phyloP scores from a whole-genome alignment of 2,113 vertebrate genomes.

The Cyanocitta stelleri region DNA sequence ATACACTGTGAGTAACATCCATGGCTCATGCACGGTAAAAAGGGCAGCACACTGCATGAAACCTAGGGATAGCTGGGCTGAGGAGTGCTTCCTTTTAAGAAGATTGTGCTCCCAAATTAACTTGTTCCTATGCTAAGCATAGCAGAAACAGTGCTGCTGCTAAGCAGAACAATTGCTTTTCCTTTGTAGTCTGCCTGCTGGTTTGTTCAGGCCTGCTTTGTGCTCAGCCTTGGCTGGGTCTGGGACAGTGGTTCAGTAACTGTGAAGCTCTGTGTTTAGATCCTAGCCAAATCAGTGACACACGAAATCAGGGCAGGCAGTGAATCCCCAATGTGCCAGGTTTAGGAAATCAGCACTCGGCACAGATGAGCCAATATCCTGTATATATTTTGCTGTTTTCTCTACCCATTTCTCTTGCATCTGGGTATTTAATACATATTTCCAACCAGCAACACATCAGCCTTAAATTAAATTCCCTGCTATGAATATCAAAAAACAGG shows the following conservation, averaged over 20 bases:
- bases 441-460: slow-evolving; percentile 11
- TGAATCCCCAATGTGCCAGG: slow-evolving; percentile 38
- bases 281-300: slow-evolving; percentile 63
- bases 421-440: slow-evolving; percentile 26
- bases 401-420: slow-evolving; percentile 24
- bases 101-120: slow-evolving; percentile 72
- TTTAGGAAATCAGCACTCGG: slow-evolving; percentile 46
- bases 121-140: slow-evolving; percentile 71
- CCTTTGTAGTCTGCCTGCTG: slow-evolving; percentile 55
- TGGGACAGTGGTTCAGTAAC: slow-evolving; percentile 41
- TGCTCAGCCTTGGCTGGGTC: slow-evolving; percentile 63
- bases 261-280: slow-evolving; percentile 48
- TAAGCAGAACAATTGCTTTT: slow-evolving; percentile 68
- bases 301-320: slow-evolving; percentile 53
- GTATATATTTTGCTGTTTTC: slow-evolving; percentile 48
- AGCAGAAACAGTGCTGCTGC: slow-evolving; percentile 48
- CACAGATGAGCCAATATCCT: slow-evolving; percentile 23
- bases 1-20: slow-evolving; percentile 26
- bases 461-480: slow-evolving; percentile 48
- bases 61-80: slow-evolving; percentile 37
- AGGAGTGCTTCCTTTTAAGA: slow-evolving; percentile 50
- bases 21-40: slow-evolving; percentile 24
- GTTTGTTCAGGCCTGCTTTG: slow-evolving; percentile 57
- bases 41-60: slow-evolving; percentile 55
- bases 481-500: slow-evolving; percentile 25